Evolutionary conservation across 2,888 invertebrate species (phyloP).

Genomic region (Xanthia togata): DNA sequence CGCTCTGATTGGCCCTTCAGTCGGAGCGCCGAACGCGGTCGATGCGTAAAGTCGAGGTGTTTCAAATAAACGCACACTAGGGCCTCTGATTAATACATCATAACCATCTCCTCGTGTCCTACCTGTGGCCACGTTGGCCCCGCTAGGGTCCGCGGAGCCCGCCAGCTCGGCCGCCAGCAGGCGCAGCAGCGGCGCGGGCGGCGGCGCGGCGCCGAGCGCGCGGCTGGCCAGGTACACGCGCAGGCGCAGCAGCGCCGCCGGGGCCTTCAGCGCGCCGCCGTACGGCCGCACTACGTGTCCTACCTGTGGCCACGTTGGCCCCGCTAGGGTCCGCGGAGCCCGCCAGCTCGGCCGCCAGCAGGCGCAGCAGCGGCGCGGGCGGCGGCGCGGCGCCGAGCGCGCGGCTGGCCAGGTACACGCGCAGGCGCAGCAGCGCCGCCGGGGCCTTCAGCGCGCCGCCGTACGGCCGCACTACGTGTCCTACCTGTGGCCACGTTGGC

Average conservation of each 20-base stretch:
- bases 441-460: conserved; percentile 98
- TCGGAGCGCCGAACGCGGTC: too few species aligned
- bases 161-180: conserved; percentile 97
- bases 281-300: too few species aligned
- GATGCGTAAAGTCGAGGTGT: too few species aligned
- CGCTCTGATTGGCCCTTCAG: too few species aligned
- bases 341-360: conserved; percentile 97
- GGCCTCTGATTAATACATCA: not conserved
- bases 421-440: conserved; percentile 97
- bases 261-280: conserved; percentile 98
- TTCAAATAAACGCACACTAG: too few species aligned
- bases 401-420: conserved; percentile 95
- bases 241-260: conserved; percentile 97
- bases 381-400: conserved; percentile 78
- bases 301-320: conserved; percentile 92
- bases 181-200: conserved; percentile 93
- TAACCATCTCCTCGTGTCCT: not conserved
- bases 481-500: conserved; percentile 92
- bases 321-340: conserved; percentile 98
- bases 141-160: conserved; percentile 97
- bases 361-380: conserved; percentile 93
- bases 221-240: conserved; percentile 96
- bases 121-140: conserved; percentile 92
- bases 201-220: conserved; percentile 76
- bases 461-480: too few species aligned